These are phyloP conservation scores for Eupeodes corollae DNA, from an alignment of 1,140 invertebrate species.

Conservation along the genomic window DNA sequence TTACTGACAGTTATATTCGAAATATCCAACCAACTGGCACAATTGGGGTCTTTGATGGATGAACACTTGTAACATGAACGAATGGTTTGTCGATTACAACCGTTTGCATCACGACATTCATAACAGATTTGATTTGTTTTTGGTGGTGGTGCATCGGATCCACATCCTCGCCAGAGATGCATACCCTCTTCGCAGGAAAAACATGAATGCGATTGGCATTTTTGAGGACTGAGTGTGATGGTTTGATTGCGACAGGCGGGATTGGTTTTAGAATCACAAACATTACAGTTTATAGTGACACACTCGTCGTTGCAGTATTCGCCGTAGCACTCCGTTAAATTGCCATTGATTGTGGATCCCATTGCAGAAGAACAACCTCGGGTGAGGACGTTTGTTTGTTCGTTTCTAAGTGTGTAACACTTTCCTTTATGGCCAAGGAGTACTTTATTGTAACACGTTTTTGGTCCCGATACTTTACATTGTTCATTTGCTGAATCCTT, in stretches of 20 bases:
- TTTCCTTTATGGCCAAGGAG: conserved; percentile 22
- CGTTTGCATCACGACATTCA: conserved; percentile 17
- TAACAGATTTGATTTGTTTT: conserved; percentile 17
- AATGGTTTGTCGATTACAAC: conserved; percentile 21
- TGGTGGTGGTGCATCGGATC: conserved; percentile 6
- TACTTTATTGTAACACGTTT: conserved; percentile 23
- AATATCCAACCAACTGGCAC: conserved; percentile 13
- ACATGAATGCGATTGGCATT: conserved; percentile 21
- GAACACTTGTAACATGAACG: conserved; percentile 27
- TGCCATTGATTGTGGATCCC: conserved; percentile 22
- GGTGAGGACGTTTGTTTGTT: conserved; percentile 19
- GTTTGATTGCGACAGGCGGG: conserved; percentile 14
- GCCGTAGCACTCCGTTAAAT: conserved; percentile 20
- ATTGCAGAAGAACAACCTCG: conserved; percentile 28
- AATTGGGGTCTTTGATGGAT: conserved; percentile 17
- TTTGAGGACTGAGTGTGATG: conserved; percentile 5
- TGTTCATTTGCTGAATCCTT: background rate
- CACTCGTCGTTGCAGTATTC: conserved; percentile 25
- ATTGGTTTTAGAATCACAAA: conserved; percentile 11
- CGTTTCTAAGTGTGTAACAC: conserved; percentile 23
- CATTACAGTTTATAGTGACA: conserved; percentile 20
- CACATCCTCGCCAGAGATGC: conserved; percentile 21
- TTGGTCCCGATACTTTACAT: background rate
- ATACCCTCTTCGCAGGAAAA: conserved; percentile 30
- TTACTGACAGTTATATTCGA: conserved; percentile 12